Percentiles rank a stretch among this genome's conserved stretches.
These are phyloP conservation scores for Siniperca obscura DNA, from an alignment of 2,797 vertebrate species.

Conservation along the genomic window DNA sequence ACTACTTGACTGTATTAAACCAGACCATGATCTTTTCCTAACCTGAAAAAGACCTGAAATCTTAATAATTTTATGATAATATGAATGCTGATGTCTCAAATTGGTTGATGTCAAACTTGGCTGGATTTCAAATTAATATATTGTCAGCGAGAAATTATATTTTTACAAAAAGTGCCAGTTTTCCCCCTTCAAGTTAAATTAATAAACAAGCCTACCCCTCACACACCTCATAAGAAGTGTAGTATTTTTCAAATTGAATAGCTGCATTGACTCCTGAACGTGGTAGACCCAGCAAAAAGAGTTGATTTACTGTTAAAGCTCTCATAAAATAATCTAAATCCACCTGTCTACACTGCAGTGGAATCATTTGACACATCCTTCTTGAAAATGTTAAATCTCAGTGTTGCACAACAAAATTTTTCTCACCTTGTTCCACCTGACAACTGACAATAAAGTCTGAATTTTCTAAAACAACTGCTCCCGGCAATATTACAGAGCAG, in stretches of 20 bases:
- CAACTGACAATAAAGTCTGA: constrained; percentile 33
- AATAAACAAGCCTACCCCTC: background rate
- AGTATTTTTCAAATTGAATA: constrained; percentile 29
- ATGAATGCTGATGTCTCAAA: background rate
- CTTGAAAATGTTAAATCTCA: constrained; percentile 36
- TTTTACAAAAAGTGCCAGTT: background rate
- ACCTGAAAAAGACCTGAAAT: too few species aligned
- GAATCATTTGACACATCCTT: constrained; percentile 24
- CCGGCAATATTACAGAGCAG: background rate
- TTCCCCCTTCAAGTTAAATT: background rate
- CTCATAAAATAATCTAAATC: background rate
- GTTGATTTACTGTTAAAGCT: constrained; percentile 10
- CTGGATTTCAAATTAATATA: background rate
- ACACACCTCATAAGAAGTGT: background rate
- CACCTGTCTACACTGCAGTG: constrained; percentile 17
- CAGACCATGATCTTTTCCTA: too few species aligned
- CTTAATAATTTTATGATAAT: too few species aligned
- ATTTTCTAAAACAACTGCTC: constrained; percentile 36
- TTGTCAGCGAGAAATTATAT: background rate
- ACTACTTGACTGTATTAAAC: too few species aligned
- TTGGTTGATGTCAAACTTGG: background rate
- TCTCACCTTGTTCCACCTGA: constrained; percentile 32
- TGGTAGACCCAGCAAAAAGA: background rate
- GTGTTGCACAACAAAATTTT: constrained; percentile 26
- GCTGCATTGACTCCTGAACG: background rate